Base-by-base conservation (phyloP, 2,888 invertebrate genomes). In the Euproctis similis region DNA sequence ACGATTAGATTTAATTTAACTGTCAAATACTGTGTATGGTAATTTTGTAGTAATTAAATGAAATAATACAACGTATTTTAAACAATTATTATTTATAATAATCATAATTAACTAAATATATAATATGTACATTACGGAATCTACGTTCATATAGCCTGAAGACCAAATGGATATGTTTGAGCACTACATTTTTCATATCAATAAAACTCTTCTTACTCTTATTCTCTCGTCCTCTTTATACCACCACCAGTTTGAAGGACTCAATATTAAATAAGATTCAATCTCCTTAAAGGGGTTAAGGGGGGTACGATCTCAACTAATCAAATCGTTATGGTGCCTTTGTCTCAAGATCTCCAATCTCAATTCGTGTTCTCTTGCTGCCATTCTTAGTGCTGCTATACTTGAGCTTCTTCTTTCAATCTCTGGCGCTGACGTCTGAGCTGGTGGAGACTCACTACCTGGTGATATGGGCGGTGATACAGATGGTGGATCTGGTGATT, bases 341-440 rank as follows among this genome's bases (percentile, higher is more conserved):
- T 94, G 93, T 29, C 94, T 87, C 30, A 94, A 66, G 87, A 94
- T 90, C 70, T 94, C 95, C 52, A 95, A 80, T 62, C 94, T 88
- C 25, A 95, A 76, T 68, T 96, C 95, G 65, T 96, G 95, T 66
- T 96, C 96, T 28, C 96, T 87, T 1, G 96, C 96, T 49, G 95
- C 95, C 53, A 95, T 87, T 44, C 96, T 85, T 19, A 96, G 77
- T 0, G 94, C 92, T 1, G 95, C 95, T 51, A 96, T 96, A 58
- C 95, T 95, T 14, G 93, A 94, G 51, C 92, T 93, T 51, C 95
- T 84, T 43, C 94, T 85, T 68, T 95, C 94, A 31, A 93, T 90
- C 42, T 94, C 93, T 12, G 90, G 92, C 1, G 87, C 86, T 1
- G 64, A 53, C 1, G 72, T 56, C 26, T 67, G 63, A 40, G 76